These are phyloP conservation scores for Solenopsis invicta DNA, from an alignment of 1,140 invertebrate genomes.

Conservation along the genomic window DNA sequence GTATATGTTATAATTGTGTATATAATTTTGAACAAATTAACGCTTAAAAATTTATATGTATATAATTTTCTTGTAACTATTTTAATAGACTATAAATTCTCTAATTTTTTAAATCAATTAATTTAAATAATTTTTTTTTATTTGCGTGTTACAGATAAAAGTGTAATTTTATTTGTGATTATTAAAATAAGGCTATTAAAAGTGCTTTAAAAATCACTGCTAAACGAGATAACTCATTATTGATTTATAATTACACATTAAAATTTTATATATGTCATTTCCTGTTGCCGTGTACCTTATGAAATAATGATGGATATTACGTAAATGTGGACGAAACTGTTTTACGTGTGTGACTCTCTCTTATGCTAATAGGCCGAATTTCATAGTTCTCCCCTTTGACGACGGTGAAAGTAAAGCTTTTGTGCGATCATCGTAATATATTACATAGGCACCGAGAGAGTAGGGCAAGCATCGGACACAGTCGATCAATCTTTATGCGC, in stretches of 20 bases:
- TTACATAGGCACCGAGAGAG: constrained; percentile 55
- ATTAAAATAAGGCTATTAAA: constrained; percentile 9
- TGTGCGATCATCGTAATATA: constrained; percentile 48
- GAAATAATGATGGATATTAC: constrained; percentile 36
- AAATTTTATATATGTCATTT: constrained; percentile 14
- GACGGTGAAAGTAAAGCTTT: constrained; percentile 68
- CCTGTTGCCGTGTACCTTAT: not conserved
- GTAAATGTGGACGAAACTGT: constrained; percentile 10
- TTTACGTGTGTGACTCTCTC: constrained; percentile 64
- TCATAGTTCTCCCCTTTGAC: constrained; percentile 42
- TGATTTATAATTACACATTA: not conserved
- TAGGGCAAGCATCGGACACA: constrained; percentile 49
- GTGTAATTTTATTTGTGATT: not conserved
- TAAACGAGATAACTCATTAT: not conserved
- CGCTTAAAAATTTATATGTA: not conserved
- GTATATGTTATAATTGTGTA: not conserved
- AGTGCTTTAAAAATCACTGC: not conserved
- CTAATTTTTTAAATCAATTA: not conserved
- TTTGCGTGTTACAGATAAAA: not conserved
- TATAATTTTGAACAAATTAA: not conserved
- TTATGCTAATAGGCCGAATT: constrained; percentile 69
- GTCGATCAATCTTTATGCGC: constrained; percentile 44
- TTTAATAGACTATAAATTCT: not conserved
- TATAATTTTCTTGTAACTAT: not conserved
- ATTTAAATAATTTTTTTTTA: not conserved